Percentiles rank a stretch among this genome's conserved stretches.
Conservation (phyloP, 1,140 invertebrate species). For the Portunus trituberculatus region DNA sequence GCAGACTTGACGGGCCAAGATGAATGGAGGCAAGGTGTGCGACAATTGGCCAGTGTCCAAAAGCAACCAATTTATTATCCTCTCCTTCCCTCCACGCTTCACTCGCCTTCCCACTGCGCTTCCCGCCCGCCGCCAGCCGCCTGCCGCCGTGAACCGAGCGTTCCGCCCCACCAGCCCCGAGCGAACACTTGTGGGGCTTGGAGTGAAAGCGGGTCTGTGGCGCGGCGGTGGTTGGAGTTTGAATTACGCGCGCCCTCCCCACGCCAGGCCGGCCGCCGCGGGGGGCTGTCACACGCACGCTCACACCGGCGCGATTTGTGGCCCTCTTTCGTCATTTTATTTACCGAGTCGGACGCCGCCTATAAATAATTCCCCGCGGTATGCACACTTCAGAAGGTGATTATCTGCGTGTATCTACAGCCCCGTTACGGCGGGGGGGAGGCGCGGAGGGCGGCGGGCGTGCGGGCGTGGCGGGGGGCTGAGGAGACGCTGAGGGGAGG, state of each 20-base stretch:
- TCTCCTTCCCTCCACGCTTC: conserved; percentile 51
- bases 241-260: conserved; percentile 67
- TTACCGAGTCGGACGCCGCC: conserved; percentile 61
- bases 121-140: conserved; percentile 29
- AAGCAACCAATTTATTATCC: conserved; percentile 75
- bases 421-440: neutral
- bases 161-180: conserved; percentile 2
- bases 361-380: conserved; percentile 63
- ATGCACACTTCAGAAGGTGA: conserved; percentile 63
- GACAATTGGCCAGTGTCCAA: conserved; percentile 73
- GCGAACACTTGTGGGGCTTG: neutral
- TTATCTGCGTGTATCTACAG: conserved; percentile 62
- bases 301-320: conserved; percentile 61
- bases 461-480: neutral
- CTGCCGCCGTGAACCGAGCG: neutral
- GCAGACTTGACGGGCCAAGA: conserved; percentile 67
- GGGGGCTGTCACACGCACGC: conserved; percentile 63
- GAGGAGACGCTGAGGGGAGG: neutral
- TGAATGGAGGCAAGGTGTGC: conserved; percentile 69
- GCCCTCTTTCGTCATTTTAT: conserved; percentile 63
- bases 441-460: neutral
- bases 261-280: conserved; percentile 21
- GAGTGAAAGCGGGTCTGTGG: conserved; percentile 25
- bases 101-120: conserved; percentile 58
- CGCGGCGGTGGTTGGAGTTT: conserved; percentile 61